Base-by-base conservation (phyloP, 2,797 vertebrate genomes). In the Crax fasciolata region DNA sequence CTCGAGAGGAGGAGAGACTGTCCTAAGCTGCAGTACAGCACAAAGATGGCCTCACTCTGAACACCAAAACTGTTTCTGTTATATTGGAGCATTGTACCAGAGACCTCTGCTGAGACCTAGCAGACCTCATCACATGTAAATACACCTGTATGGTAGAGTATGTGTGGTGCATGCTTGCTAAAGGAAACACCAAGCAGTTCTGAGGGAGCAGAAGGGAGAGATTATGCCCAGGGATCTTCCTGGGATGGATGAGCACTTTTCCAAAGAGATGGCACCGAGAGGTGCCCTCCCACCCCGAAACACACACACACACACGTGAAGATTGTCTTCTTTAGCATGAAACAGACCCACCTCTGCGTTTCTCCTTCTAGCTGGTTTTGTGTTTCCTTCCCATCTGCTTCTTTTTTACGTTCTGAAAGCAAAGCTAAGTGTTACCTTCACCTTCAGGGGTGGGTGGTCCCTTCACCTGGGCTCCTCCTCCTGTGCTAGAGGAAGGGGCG, bases 81-180 rank as follows among this genome's bases (percentile, higher is more conserved):
- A 25, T 73, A 62, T 73, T 63, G 88, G 86, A 94, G 87, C 91
- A 83, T 84, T 94, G 90, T 96, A 94, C 87, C 46, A 93, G 95
- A 96, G 90, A 96, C 44, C 81, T 96, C 89, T 97, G 95, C 93
- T 93, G 91, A 95, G 71, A 74, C 35, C 63, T 52, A 88, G 89
- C 96, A 96, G 89, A 89, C 72, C 87, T 89, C 92, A 70, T 84
- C 92, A 82, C 65, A 3, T 97, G 97, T 97, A 97, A 97, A 97
- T 97, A 97, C 73, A 95, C 89, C 93, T 94, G 67, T 93, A 74
- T 46, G 95, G 94, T 94, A 92, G 95, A 58, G 8, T 93, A 91
- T 66, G 82, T 95, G 73, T 25, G 49, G 83, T 13, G 88, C 94
- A 94, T 95, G 93, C 92, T 93, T 81, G 48, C 78, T 78, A 35